Percentiles rank a stretch among this genome's conserved stretches.
phyloP scores from a whole-genome alignment of 2,888 invertebrate species.

The Rotaria magnacalcarata region DNA sequence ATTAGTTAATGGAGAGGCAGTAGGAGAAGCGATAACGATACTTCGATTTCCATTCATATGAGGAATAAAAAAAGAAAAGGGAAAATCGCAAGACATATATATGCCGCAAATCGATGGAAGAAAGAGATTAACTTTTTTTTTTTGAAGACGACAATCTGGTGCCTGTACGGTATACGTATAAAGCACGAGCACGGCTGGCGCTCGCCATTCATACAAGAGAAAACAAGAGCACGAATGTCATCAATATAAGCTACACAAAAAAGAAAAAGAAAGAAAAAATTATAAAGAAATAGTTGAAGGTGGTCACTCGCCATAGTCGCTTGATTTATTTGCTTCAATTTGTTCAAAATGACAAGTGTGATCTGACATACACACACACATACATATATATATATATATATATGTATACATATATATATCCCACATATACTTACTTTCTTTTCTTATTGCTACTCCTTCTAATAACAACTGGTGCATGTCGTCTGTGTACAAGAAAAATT shows the following conservation, averaged over 20 bases:
- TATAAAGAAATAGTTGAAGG: constrained; percentile 6
- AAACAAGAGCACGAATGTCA: not conserved
- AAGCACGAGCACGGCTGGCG: not conserved
- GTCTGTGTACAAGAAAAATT: not conserved
- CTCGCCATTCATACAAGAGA: not conserved
- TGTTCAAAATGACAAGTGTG: constrained; percentile 13
- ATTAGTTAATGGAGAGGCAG: not conserved
- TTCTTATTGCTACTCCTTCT: not conserved
- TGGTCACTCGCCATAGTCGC: constrained; percentile 10
- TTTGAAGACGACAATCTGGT: constrained; percentile 26
- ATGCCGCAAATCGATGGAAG: not conserved
- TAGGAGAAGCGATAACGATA: not conserved
- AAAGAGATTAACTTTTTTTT: constrained; percentile 29
- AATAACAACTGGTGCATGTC: not conserved
- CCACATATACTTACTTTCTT: too few relatives aligned
- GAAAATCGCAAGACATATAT: not conserved
- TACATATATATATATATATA: too few relatives aligned
- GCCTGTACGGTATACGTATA: not conserved
- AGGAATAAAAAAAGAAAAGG: not conserved
- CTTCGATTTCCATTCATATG: constrained; percentile 23
- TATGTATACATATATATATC: too few relatives aligned
- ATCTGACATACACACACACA: not conserved
- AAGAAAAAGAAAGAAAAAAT: not conserved
- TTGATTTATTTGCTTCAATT: constrained; percentile 29
- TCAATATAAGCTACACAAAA: not conserved